Evolutionary conservation across 1,140 invertebrate genomes (phyloP), one percentile per base, ranked within the genome.

Genomic region (Lucilia sericata): DNA sequence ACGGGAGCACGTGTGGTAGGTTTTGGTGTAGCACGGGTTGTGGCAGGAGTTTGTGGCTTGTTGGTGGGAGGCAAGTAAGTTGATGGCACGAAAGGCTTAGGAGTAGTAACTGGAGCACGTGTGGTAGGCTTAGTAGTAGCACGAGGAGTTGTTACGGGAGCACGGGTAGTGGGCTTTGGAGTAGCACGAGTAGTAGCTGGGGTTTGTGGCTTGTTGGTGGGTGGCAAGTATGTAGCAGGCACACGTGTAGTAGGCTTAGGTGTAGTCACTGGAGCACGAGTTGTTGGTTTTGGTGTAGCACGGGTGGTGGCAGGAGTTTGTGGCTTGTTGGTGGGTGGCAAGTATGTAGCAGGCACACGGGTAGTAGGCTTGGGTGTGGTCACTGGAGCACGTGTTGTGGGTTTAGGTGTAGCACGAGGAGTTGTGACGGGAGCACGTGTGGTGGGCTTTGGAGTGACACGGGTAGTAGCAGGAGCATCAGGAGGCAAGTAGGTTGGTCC

Each of bases 401-500:
- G n/a, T n/a, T n/a, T n/a, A n/a, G n/a, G n/a, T n/a, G n/a, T n/a
- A n/a, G n/a, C n/a, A n/a, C n/a, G n/a, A n/a, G n/a, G n/a, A n/a
- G n/a, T n/a, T n/a, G n/a, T 85, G 2, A 85, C 74, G 84, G 65
- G 36, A 17, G 83, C 25, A 60, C 74, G 65, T 4, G 80, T 82
- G 10, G 80, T 84, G 21, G 65, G 88, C 30, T 47, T 83, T 36
- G 25, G 65, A 19, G 83, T 84, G n/a, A 76, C 49, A 34, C 74
- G 65, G 3, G 80, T 82, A 7, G 84, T 84, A 25, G 36, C 55
- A 82, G 83, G 80, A 82, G 86, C 70, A 84, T 85, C 86, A 25
- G 88, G 88, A 60, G 88, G 88, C 87, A 89, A 75, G 81, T 88
- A 88, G 7, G 88, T 83, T 19, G 19, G 60, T 84, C 84, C 51